A percentile compares a stretch with the other conserved stretches of the same genome.
Conservation (phyloP, 2,888 invertebrate species). For the Perdita meconis region DNA sequence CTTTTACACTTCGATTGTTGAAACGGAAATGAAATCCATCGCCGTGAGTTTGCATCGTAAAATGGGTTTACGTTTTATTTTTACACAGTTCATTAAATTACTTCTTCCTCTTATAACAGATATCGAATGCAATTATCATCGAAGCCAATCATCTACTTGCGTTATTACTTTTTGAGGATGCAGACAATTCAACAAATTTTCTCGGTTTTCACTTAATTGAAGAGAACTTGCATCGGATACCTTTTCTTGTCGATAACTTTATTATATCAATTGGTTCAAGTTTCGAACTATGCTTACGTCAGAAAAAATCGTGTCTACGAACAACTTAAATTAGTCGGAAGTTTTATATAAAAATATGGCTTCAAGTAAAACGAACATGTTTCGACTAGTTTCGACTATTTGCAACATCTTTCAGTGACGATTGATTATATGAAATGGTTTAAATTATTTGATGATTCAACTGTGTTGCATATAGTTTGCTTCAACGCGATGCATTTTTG, state of each 20-base stretch:
- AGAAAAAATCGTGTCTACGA: too few relatives aligned
- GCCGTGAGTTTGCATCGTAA: slow-evolving; percentile 35
- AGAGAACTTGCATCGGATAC: too few relatives aligned
- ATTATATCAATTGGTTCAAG: neutral
- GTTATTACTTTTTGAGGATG: neutral
- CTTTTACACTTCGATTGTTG: slow-evolving; percentile 27
- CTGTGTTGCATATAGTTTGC: neutral
- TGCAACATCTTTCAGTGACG: too few relatives aligned
- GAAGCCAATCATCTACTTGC: neutral
- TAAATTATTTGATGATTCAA: too few relatives aligned
- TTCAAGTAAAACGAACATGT: too few relatives aligned
- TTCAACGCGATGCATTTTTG: neutral
- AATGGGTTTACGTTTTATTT: slow-evolving; percentile 36
- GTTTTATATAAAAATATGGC: too few relatives aligned
- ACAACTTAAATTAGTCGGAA: too few relatives aligned
- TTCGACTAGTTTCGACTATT: too few relatives aligned
- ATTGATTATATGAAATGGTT: too few relatives aligned
- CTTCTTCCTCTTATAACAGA: slow-evolving; percentile 21
- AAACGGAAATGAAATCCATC: neutral
- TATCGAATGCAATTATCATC: slow-evolving; percentile 41
- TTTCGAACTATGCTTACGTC: too few relatives aligned
- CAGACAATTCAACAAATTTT: neutral
- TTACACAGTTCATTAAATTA: slow-evolving; percentile 30
- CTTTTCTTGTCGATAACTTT: neutral
- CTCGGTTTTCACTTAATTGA: neutral